Conservation (phyloP, 2,797 vertebrate species). For the Spinus pinus region DNA sequence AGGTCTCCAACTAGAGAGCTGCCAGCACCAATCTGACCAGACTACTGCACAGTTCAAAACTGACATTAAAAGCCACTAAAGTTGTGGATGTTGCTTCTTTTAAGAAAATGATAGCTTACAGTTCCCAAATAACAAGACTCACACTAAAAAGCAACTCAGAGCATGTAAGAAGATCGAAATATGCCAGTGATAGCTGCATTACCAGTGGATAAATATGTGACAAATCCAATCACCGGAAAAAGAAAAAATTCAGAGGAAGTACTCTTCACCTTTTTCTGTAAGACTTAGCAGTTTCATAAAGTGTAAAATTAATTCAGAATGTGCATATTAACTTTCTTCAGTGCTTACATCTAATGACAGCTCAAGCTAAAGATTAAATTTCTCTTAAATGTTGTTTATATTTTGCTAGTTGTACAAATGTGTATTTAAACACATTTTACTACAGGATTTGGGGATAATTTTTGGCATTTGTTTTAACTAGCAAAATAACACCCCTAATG, state of each 20-base stretch:
- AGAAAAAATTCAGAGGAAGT: neutral
- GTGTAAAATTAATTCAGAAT: neutral
- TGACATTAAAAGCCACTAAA: neutral
- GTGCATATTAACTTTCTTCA: neutral
- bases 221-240: neutral
- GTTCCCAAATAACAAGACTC: neutral
- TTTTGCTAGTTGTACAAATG: neutral
- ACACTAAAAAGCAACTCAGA: neutral
- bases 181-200: neutral
- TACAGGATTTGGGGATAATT: neutral
- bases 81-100: neutral
- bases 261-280: neutral
- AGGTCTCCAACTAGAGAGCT: neutral
- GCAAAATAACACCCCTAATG: rapidly evolving
- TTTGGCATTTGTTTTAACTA: neutral
- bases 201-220: neutral
- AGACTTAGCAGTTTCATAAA: neutral
- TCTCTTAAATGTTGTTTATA: neutral
- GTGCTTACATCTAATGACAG: neutral
- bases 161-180: neutral
- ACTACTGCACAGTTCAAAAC: neutral
- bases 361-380: neutral
- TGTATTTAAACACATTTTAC: neutral
- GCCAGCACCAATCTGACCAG: neutral
- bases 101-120: neutral